A percentile compares a stretch with the other conserved stretches of the same genome.
Evolutionary conservation across 92 coral and sea anemone genomes (phyloP).

Genomic region (Bergia puertoricense): DNA sequence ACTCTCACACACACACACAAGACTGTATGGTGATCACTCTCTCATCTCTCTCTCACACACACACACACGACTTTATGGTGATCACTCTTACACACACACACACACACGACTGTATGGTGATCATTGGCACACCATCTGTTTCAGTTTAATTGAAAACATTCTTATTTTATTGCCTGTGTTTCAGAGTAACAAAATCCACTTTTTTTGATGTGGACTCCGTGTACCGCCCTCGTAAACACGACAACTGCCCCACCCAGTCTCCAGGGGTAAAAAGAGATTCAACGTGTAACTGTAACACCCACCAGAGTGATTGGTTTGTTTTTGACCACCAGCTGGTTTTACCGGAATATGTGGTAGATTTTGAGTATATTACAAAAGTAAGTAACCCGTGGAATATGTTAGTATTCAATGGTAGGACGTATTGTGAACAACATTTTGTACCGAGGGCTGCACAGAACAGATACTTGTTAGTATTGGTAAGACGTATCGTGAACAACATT

Average conservation of each 20-base stretch:
- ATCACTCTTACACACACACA: too few relatives aligned
- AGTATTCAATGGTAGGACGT: not conserved
- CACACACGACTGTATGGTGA: too few relatives aligned
- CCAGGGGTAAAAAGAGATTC: constrained; percentile 57
- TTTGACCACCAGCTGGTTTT: constrained; percentile 81
- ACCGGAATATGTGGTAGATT: constrained; percentile 97
- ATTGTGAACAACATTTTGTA: not conserved
- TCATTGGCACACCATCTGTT: not conserved
- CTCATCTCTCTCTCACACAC: too few relatives aligned
- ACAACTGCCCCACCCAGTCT: constrained; percentile 59
- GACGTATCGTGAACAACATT: not conserved
- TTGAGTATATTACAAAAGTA: constrained; percentile 84
- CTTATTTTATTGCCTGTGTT: not conserved
- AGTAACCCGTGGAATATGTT: not conserved
- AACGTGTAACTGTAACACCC: constrained; percentile 79
- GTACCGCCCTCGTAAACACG: constrained; percentile 67
- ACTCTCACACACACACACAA: too few relatives aligned
- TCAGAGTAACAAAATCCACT: constrained; percentile 63
- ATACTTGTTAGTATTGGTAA: not conserved
- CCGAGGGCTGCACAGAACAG: not conserved
- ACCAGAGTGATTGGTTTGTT: constrained; percentile 90
- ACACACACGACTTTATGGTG: too few relatives aligned
- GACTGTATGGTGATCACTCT: too few relatives aligned
- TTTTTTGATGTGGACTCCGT: constrained; percentile 72
- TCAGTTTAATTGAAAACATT: not conserved